Evolutionary conservation across 2,113 vertebrate genomes (phyloP).

Genomic region (Scophthalmus maximus): DNA sequence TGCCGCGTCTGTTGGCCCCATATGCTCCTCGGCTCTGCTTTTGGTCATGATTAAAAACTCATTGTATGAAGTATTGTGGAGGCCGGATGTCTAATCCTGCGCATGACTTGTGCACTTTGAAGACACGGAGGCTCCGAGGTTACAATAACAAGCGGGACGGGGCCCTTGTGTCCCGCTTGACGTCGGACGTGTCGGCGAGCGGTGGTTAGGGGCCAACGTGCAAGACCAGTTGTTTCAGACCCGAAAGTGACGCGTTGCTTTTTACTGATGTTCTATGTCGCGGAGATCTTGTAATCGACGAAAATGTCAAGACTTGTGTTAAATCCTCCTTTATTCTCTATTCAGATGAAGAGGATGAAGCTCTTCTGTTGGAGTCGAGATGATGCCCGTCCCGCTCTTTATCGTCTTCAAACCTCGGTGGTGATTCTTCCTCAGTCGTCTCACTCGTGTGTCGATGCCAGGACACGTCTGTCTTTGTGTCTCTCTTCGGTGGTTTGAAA

Average conservation of each 20-base stretch:
- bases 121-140: conserved; percentile 68
- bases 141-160: conserved; percentile 58
- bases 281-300: not conserved
- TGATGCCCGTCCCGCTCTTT: not conserved
- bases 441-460: not conserved
- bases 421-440: not conserved
- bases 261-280: not conserved
- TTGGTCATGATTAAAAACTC: conserved; percentile 82
- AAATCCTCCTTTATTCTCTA: not conserved
- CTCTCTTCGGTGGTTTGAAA: not conserved
- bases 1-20: conserved; percentile 81
- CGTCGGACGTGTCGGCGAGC: conserved; percentile 36
- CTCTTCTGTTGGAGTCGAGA: not conserved
- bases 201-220: conserved; percentile 19
- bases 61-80: conserved; percentile 62
- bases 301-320: too few relatives aligned
- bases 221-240: too few relatives aligned
- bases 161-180: conserved; percentile 34
- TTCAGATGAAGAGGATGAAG: not conserved
- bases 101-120: conserved; percentile 77
- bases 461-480: not conserved
- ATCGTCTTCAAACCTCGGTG: not conserved
- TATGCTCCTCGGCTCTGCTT: conserved; percentile 76
- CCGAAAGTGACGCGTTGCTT: too few relatives aligned
- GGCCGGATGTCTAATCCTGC: conserved; percentile 67